phyloP scores from a whole-genome alignment of 1,140 invertebrate species.

The Musca vetustissima region DNA sequence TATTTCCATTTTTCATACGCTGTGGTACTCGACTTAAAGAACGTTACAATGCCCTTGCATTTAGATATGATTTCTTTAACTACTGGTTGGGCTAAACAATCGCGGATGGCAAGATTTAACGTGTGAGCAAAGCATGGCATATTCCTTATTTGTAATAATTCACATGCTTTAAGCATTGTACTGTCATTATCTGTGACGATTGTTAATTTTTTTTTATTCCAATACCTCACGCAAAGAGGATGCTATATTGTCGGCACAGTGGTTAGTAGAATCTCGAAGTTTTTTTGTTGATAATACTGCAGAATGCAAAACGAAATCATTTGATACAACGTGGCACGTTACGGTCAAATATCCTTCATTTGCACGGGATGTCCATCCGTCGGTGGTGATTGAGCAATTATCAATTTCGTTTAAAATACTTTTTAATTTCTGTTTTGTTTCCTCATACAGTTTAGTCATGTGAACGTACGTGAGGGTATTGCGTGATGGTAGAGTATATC shows the following conservation, averaged over 20 bases:
- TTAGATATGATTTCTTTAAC: too few relatives aligned
- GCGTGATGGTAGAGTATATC: neutral
- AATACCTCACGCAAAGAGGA: neutral
- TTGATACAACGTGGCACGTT: neutral
- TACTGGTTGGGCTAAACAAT: too few relatives aligned
- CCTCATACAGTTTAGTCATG: neutral
- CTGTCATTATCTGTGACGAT: too few relatives aligned
- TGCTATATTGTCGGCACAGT: conserved; percentile 9
- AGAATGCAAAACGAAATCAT: neutral
- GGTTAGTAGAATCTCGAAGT: neutral
- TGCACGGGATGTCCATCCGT: conserved; percentile 7
- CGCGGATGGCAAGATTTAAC: too few relatives aligned
- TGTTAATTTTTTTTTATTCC: neutral
- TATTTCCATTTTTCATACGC: neutral
- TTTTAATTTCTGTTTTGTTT: neutral
- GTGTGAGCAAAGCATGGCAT: too few relatives aligned
- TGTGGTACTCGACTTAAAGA: too few relatives aligned
- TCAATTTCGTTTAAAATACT: neutral
- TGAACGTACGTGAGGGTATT: neutral
- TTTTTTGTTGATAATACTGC: conserved; percentile 10
- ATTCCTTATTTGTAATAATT: too few relatives aligned
- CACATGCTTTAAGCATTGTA: too few relatives aligned
- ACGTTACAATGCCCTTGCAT: too few relatives aligned
- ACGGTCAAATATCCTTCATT: conserved; percentile 6
- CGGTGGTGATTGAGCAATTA: conserved; percentile 1